Evolutionary conservation across 2,888 invertebrate species (phyloP).

Genomic region (Pseudococcus viburni): DNA sequence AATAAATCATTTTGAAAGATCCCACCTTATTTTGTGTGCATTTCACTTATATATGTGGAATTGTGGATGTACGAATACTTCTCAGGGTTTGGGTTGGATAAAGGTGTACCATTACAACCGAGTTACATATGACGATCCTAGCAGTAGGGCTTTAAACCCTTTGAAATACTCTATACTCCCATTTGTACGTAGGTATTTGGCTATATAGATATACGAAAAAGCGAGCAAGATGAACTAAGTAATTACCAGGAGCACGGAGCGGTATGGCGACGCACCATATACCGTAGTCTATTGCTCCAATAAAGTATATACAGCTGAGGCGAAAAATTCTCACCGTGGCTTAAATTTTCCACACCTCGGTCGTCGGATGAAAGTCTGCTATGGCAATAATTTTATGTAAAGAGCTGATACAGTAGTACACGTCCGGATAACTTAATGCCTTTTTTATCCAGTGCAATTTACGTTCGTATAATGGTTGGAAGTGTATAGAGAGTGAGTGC

Average conservation of each 20-base stretch:
- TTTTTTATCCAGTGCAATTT: constrained; percentile 60
- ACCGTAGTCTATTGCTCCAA: constrained; percentile 2
- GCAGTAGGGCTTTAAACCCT: neutral
- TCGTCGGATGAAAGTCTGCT: neutral
- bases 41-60: neutral
- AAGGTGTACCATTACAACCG: constrained; percentile 2
- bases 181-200: neutral
- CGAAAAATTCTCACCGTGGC: constrained; percentile 22
- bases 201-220: neutral
- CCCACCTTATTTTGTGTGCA: neutral
- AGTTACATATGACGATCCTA: neutral
- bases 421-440: constrained; percentile 63
- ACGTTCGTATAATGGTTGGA: constrained; percentile 48
- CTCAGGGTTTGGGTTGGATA: constrained; percentile 4
- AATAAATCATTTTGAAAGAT: constrained; percentile 24
- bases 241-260: neutral
- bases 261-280: neutral
- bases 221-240: neutral
- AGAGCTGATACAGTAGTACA: constrained; percentile 49
- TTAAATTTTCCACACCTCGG: constrained; percentile 36
- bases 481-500: constrained; percentile 19
- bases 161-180: constrained; percentile 27
- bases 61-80: neutral
- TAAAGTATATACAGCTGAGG: neutral
- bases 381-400: constrained; percentile 47